A percentile compares a stretch with the other conserved stretches of the same genome.
These are phyloP conservation scores for Zygogramma bicolorata DNA, from an alignment of 2,888 invertebrate species.

Conservation along the genomic window DNA sequence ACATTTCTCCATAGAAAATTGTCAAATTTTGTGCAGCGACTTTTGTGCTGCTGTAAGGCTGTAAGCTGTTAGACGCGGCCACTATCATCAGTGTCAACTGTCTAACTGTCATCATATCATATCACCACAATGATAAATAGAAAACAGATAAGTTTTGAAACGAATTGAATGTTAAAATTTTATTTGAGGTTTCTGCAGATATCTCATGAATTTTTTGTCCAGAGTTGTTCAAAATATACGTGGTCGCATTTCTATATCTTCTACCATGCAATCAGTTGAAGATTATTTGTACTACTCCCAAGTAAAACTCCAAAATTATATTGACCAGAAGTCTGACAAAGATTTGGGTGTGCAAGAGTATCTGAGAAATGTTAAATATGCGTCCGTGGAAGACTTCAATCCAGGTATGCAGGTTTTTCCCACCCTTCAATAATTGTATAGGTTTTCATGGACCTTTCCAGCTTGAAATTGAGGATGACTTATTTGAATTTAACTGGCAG, in stretches of 20 bases:
- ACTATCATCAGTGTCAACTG: no score
- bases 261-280: constrained; percentile 47
- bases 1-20: no score
- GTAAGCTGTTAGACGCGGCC: no score
- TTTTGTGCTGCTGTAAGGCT: no score
- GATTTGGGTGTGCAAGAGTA: constrained; percentile 57
- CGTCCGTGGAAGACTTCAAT: constrained; percentile 59
- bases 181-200: neutral
- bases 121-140: no score
- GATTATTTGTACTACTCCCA: constrained; percentile 56
- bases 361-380: constrained; percentile 57
- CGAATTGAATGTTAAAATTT: constrained; percentile 14
- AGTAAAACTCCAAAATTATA: constrained; percentile 53
- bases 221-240: constrained; percentile 23
- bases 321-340: constrained; percentile 51
- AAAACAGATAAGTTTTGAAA: no score
- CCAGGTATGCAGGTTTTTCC: constrained; percentile 50
- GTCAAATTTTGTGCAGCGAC: no score
- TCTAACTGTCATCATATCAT: no score
- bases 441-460: no score
- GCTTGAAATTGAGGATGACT: no score
- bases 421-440: no score
- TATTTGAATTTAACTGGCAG: no score
- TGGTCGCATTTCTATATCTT: neutral
- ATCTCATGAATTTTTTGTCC: constrained; percentile 26